Conservation (phyloP, 2,113 vertebrate genomes). For the Jaculus jaculus region DNA sequence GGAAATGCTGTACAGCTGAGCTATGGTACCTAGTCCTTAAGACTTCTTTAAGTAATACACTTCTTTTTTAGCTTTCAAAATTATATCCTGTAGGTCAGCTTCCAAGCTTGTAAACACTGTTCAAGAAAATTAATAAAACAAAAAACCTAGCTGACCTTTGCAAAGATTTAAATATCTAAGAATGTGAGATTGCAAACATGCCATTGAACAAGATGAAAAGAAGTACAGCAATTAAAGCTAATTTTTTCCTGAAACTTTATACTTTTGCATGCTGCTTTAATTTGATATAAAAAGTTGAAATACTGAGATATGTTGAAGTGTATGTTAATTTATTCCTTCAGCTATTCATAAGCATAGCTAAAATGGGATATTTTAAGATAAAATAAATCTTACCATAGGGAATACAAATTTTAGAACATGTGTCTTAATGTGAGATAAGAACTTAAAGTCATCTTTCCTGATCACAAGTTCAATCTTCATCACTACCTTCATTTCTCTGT, state of each 20-base stretch:
- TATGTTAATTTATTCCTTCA: constrained; percentile 27
- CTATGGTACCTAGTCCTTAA: neutral
- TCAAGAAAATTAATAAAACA: neutral
- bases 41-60: neutral
- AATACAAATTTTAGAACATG: constrained; percentile 20
- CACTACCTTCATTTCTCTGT: neutral
- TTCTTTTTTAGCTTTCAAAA: neutral
- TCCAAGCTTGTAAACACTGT: neutral
- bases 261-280: neutral
- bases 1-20: neutral
- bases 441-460: neutral
- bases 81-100: neutral
- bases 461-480: neutral
- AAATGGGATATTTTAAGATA: neutral
- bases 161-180: neutral
- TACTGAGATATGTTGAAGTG: neutral
- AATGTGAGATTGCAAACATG: neutral
- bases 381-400: neutral
- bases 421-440: neutral
- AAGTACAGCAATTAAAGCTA: constrained; percentile 27
- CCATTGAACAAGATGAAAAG: neutral
- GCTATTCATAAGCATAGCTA: neutral
- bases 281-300: neutral
- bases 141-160: neutral
- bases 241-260: neutral